Evolutionary conservation across 2,797 vertebrate species (phyloP), one percentile per base, ranked within the genome.

Genomic region (Cirrhinus mrigala): DNA sequence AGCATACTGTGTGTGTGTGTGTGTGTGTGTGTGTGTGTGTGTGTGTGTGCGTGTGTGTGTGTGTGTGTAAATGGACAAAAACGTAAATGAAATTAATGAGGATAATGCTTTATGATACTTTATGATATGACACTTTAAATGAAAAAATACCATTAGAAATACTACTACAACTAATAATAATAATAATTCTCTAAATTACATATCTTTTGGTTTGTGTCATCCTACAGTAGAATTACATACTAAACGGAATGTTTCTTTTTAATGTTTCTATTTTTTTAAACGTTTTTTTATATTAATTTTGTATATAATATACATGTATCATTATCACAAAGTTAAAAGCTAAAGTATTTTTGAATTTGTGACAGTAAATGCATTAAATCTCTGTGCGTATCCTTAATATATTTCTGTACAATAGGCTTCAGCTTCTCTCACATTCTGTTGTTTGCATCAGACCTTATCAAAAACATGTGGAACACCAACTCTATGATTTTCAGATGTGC

Each of bases 401-500:
- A 73, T 81, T 83, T 73, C 79, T 87, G 58, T 82, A 78, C 54
- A 79, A 76, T 78, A 78, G 14, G 68, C 64, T 33, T n/a, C 20
- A 60, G 81, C 52, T 56, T 88, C 40, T 64, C 85, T 82, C 73
- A 37, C 79, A 90, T 90, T 89, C 92, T 90, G 89, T 52, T 84
- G 83, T 86, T 90, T 87, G 88, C 86, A 88, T 90, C 88, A 27
- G 86, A 60, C 87, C 89, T 92, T 87, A 94, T 94, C 90, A 87
- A 90, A 94, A 93, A 91, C 94, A 95, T 91, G 92, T 95, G 94
- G 88, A 86, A 89, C 87, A 88, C 91, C 74, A 66, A 89, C 86
- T 92, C 89, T 90, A 90, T 92, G 89, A 87, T 86, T 92, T 92
- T 94, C 92, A 92, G 89, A 94, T 94, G 92, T 94, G 93, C 91